These are phyloP conservation scores for Leptodactylus fuscus DNA, from an alignment of 2,113 vertebrate genomes.

Conservation along the genomic window DNA sequence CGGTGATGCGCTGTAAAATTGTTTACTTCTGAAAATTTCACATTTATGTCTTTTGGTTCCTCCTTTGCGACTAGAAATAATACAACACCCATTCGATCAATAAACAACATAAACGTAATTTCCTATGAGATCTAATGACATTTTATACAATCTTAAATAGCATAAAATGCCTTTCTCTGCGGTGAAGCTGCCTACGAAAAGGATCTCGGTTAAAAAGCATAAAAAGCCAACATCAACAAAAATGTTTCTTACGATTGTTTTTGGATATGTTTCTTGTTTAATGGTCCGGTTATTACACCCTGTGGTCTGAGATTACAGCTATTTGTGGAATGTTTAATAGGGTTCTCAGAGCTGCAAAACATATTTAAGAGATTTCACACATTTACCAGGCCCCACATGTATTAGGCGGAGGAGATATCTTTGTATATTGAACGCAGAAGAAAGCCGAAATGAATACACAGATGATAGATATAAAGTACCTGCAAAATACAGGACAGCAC, in stretches of 20 bases:
- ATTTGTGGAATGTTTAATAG: constrained; percentile 50
- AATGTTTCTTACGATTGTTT: constrained; percentile 51
- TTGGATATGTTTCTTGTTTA: constrained; percentile 51
- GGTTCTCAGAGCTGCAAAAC: constrained; percentile 36
- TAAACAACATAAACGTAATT: constrained; percentile 48
- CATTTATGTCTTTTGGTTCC: neutral
- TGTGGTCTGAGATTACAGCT: constrained; percentile 43
- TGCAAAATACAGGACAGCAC: neutral
- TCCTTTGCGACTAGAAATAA: constrained; percentile 31
- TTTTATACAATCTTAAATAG: constrained; percentile 48
- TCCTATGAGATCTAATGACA: constrained; percentile 49
- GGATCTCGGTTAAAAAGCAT: constrained; percentile 28
- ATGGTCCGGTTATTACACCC: constrained; percentile 49
- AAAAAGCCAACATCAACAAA: constrained; percentile 52
- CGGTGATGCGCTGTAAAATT: neutral
- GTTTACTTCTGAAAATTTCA: constrained; percentile 17
- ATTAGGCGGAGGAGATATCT: neutral
- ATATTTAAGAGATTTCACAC: constrained; percentile 44
- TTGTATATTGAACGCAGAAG: neutral
- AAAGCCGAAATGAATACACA: constrained; percentile 1
- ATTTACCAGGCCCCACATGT: constrained; percentile 33
- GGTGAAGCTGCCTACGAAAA: constrained; percentile 11
- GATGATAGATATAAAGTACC: constrained; percentile 9
- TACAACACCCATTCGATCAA: constrained; percentile 49
- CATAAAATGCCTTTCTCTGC: constrained; percentile 41